Evolutionary conservation across 2,113 vertebrate species (phyloP), one percentile per base, ranked within the genome.

Genomic region (Proterorhinus semilunaris): DNA sequence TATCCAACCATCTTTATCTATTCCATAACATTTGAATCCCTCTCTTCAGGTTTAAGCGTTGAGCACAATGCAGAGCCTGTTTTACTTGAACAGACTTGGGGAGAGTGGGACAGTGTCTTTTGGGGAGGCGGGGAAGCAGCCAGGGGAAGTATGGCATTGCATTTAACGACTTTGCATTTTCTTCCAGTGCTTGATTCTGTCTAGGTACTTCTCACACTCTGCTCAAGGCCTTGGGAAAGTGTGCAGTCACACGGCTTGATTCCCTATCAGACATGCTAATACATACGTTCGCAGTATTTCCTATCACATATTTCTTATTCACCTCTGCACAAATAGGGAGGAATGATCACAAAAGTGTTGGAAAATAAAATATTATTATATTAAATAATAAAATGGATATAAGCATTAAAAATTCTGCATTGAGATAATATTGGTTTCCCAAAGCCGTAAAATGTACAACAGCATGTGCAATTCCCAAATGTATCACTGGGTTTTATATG

Each of bases 61-160:
- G 2, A 12, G 59, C 71, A 83, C 85, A 86, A 79, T 58, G 70
- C 50, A 57, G 3, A 16, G 47, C 67, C 57, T 87, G 83, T 84
- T 72, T 43, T 66, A 46, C 75, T 62, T 73, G 68, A 81, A 72
- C 17, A n/a, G 64, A 72, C 6, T 69, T 12, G 45, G 54, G 62
- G 73, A 68, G 69, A 57, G 65, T 21, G 77, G 72, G 48, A 52
- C 21, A 16, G 6, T 61, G 58, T 61, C 36, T 66, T 76, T 73
- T 68, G 78, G 17, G 55, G 21, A 47, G 43, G 64, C 15, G 66
- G 63, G 43, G 65, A 66, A 64, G n/a, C n/a, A 17, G 27, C 27
- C 55, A 42, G 54, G 6, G 78, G 54, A 81, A 69, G 65, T 53
- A 8, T 66, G 71, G 59, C 47, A 65, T 64, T 71, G 72, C 75